These are phyloP conservation scores for Halcyon malimbica DNA, from an alignment of 2,113 vertebrate species.

Conservation along the genomic window DNA sequence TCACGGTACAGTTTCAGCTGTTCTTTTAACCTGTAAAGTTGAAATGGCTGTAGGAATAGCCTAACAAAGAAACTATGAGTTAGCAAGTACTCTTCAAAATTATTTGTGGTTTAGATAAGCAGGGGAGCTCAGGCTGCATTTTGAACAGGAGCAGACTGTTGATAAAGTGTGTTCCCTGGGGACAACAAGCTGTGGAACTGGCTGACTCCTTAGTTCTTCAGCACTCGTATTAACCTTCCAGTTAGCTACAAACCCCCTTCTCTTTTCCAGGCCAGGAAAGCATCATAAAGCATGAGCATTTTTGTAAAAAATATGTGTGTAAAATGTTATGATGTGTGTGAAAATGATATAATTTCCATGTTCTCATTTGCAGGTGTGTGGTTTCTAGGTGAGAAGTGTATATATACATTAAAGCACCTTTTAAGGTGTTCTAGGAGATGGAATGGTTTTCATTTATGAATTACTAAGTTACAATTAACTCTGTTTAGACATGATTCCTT, in stretches of 20 bases:
- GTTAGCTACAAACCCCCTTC: not conserved
- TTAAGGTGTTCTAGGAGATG: not conserved
- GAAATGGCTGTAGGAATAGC: not conserved
- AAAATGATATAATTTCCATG: not conserved
- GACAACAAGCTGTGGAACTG: not conserved
- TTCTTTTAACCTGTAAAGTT: not conserved
- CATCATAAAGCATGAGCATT: not conserved
- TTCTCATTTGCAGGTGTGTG: not conserved
- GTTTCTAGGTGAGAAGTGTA: not conserved
- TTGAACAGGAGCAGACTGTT: not conserved
- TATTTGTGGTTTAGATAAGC: not conserved
- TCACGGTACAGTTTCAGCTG: not conserved
- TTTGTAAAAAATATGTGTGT: not conserved
- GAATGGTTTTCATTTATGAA: not conserved
- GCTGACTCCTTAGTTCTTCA: not conserved
- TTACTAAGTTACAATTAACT: not conserved
- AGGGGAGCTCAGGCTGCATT: not conserved
- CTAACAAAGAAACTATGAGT: not conserved
- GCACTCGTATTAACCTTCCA: not conserved
- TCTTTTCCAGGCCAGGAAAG: not conserved
- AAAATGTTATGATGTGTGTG: not conserved
- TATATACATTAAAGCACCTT: not conserved
- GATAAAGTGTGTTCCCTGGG: not conserved
- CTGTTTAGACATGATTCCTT: not conserved
- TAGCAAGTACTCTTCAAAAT: not conserved